Evolutionary conservation across 1,140 invertebrate species (phyloP), one percentile per base, ranked within the genome.

Genomic region (Lasioglossum albipes): DNA sequence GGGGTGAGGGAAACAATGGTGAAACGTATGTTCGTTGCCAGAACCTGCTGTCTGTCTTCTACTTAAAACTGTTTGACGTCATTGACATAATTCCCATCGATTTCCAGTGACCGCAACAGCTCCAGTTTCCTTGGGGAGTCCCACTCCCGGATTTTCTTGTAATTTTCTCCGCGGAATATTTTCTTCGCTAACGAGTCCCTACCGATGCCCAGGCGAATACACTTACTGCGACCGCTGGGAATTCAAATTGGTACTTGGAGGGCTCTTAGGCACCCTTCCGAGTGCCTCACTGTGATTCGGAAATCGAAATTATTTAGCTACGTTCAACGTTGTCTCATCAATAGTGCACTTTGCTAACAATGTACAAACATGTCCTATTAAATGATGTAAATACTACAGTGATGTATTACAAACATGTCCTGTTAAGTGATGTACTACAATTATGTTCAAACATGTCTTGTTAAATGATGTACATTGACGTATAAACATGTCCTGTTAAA

Each of bases 61-160:
- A 57, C n/a, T 66, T 7, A 66, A 66, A 64, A 71, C 57, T 22
- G 10, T 20, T 66, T 49, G 57, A 77, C 66, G 54, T 52, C 67
- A 78, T 27, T 66, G 16, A 6, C 31, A 41, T 66, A 66, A 79
- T 74, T 54, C 36, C 31, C 36, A 74, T 66, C 36, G 62, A 79
- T 79, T 79, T 73, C 49, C 69, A 54, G 12, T 31, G 41, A 2
- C 27, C 16, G 68, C 49, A 71, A 71, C 27, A 57, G 27, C 16
- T 54, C 22, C 18, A 12, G 7, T 5, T 57, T 7, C 18, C 13
- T 5, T 7, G 9, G 20, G 20, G 10, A 64, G 13, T 64, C 62
- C 45, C 57, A n/a, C 12, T 31, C 0, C 31, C 10, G 36, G 45
- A 49, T 31, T n/a, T 31, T 36, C 7, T 18, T 10, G 27, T 57